Evolutionary conservation across 2,113 vertebrate genomes (phyloP).

Genomic region (Neomonachus schauinslandi): DNA sequence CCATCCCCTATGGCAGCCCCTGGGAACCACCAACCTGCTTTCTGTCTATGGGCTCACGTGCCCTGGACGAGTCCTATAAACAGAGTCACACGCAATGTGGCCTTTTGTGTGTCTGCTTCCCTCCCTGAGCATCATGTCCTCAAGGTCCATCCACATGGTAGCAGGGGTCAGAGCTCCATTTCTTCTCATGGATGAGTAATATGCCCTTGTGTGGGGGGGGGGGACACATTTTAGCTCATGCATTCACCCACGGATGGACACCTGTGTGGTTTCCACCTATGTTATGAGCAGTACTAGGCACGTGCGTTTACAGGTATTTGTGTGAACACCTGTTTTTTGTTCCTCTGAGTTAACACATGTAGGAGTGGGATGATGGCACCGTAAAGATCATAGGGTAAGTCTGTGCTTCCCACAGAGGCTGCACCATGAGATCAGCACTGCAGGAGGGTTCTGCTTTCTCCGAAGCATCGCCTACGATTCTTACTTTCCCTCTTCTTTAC

Average conservation of each 20-base stretch:
- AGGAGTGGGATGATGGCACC: neutral
- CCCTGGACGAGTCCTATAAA: too few relatives aligned
- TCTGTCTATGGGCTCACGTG: neutral
- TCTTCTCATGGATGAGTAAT: neutral
- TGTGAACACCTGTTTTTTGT: neutral
- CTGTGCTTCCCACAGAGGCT: neutral
- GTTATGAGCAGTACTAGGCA: neutral
- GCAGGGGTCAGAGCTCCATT: rapidly evolving
- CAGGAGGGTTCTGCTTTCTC: neutral
- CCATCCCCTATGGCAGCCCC: neutral
- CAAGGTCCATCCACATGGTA: neutral
- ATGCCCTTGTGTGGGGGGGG: neutral
- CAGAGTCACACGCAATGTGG: neutral
- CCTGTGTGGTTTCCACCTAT: too few relatives aligned
- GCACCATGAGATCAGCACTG: too few relatives aligned
- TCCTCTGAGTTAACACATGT: neutral
- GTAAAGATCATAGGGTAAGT: neutral
- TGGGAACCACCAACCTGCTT: neutral
- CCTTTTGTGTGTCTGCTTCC: neutral
- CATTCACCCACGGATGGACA: rapidly evolving
- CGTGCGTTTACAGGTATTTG: neutral
- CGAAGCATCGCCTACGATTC: neutral
- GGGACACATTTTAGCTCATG: neutral
- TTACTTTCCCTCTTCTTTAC: neutral
- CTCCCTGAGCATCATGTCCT: too few relatives aligned